A percentile compares a stretch with the other conserved stretches of the same genome.
Evolutionary conservation across 2,797 vertebrate species (phyloP).

Genomic region (Acrocephalus scirpaceus): DNA sequence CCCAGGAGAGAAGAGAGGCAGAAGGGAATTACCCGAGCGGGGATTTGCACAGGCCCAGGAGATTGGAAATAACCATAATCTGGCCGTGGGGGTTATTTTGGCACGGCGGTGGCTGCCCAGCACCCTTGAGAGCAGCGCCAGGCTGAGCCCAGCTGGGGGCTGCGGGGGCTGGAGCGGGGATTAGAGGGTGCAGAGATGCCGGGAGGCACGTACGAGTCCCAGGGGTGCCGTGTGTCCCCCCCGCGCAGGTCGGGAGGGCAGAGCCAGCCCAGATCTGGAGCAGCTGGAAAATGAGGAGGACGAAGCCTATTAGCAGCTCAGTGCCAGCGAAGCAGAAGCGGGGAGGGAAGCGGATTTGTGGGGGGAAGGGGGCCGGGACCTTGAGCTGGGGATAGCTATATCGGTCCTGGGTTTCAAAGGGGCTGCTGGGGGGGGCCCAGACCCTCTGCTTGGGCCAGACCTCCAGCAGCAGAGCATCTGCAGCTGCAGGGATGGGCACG

Average conservation of each 20-base stretch:
- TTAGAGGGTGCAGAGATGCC: slow-evolving; percentile 60
- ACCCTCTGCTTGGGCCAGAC: neutral
- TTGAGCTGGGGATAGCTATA: neutral
- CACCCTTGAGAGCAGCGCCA: neutral
- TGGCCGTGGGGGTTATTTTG: slow-evolving; percentile 37
- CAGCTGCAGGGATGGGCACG: neutral
- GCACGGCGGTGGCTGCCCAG: neutral
- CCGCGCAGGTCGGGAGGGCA: neutral
- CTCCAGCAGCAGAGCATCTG: neutral
- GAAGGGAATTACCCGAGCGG: slow-evolving; percentile 48
- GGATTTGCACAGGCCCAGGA: slow-evolving; percentile 52
- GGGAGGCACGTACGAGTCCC: slow-evolving; percentile 53
- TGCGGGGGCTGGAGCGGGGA: neutral
- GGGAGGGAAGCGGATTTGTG: slow-evolving; percentile 45
- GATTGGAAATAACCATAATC: slow-evolving; percentile 54
- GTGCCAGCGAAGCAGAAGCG: slow-evolving; percentile 47
- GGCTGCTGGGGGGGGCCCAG: neutral
- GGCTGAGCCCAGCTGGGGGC: neutral
- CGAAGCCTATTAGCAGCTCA: slow-evolving; percentile 68
- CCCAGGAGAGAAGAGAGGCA: neutral
- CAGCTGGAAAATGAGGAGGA: slow-evolving; percentile 65
- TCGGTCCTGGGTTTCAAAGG: neutral
- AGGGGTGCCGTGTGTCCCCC: neutral
- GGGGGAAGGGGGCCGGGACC: slow-evolving; percentile 28
- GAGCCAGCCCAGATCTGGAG: slow-evolving; percentile 36